Percentiles rank a stretch among this genome's conserved stretches.
phyloP scores from a whole-genome alignment of 1,140 invertebrate genomes.

The Macrostomum lignano region DNA sequence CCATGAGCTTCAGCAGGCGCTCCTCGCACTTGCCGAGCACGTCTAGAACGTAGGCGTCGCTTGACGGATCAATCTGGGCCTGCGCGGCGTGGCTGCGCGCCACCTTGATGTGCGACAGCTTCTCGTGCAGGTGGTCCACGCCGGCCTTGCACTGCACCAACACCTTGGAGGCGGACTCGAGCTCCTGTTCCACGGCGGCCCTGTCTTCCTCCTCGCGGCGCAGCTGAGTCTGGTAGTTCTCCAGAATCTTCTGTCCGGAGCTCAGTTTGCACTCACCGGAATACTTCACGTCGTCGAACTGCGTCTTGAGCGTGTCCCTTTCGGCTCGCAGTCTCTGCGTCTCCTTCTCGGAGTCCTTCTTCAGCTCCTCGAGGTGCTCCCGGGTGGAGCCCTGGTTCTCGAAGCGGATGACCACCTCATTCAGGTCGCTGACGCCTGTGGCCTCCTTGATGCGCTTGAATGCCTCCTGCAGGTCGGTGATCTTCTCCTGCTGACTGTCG shows the following conservation, averaged over 20 bases:
- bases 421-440: slow-evolving; percentile 14
- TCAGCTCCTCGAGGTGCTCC: slow-evolving; percentile 19
- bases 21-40: slow-evolving; percentile 24
- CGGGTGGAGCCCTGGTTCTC: slow-evolving; percentile 24
- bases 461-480: slow-evolving; percentile 23
- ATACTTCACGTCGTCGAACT: slow-evolving; percentile 29
- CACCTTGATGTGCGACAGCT: slow-evolving; percentile 24
- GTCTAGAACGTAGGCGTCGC: slow-evolving; percentile 26
- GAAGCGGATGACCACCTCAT: slow-evolving; percentile 14
- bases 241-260: slow-evolving; percentile 21
- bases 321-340: slow-evolving; percentile 20
- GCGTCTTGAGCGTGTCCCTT: slow-evolving; percentile 16
- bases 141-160: slow-evolving; percentile 25
- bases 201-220: slow-evolving; percentile 15
- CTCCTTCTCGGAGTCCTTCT: slow-evolving; percentile 21
- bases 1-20: slow-evolving; percentile 23
- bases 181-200: slow-evolving; percentile 13
- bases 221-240: slow-evolving; percentile 21
- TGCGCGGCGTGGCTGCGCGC: slow-evolving; percentile 20
- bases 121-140: slow-evolving; percentile 25
- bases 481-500: slow-evolving; percentile 26
- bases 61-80: slow-evolving; percentile 22
- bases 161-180: slow-evolving; percentile 17
- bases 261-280: slow-evolving; percentile 23
- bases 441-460: slow-evolving; percentile 26